Evolutionary conservation across 2,797 vertebrate species (phyloP), one percentile per base, ranked within the genome.

Genomic region (Alca torda): DNA sequence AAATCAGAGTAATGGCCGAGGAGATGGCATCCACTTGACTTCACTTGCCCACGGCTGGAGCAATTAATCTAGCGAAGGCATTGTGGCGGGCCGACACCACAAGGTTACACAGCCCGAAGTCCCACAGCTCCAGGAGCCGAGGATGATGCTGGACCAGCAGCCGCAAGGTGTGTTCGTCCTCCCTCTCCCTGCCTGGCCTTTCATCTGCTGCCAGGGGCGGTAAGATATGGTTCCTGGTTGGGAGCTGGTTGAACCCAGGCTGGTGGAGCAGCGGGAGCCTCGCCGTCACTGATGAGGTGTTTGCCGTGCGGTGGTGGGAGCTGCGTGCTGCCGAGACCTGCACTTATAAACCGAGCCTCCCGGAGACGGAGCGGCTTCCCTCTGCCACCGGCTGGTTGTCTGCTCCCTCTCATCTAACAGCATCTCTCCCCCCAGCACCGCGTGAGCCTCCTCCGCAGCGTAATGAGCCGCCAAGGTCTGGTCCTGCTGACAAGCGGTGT

Each of bases 401-500:
- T 0, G 9, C 14, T 30, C 43, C 13, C 25, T 21, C 51, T 8
- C 10, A 19, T 3, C 64, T 37, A 7, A 5, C 11, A 25, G 50
- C 14, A 72, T 70, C n/a, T 69, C 45, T 41, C 9, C 84, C 53
- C 23, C 1, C 2, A 24, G 80, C 0, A 0, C 48, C 2, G 10
- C 39, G 37, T 4, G 33, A 48, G 39, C 45, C 56, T 67, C 30
- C 33, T 39, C 48, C 20, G 6, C 0, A 16, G 67, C 6, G 2
- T 24, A n/a, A 43, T 15, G 3, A 14, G 4, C 25, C 3, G 3
- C 60, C 3, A 16, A 65, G 77, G 9, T 46, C 39, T 20, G 19
- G 20, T 31, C 33, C 79, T 46, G 18, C 56, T 0, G 6, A 13
- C 1, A 0, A 25, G 10, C 0, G 0, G 3, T 8, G 26, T 5